A percentile compares a stretch with the other conserved stretches of the same genome.
Conservation (phyloP, 1,140 invertebrate genomes). For the Acromyrmex charruanus region DNA sequence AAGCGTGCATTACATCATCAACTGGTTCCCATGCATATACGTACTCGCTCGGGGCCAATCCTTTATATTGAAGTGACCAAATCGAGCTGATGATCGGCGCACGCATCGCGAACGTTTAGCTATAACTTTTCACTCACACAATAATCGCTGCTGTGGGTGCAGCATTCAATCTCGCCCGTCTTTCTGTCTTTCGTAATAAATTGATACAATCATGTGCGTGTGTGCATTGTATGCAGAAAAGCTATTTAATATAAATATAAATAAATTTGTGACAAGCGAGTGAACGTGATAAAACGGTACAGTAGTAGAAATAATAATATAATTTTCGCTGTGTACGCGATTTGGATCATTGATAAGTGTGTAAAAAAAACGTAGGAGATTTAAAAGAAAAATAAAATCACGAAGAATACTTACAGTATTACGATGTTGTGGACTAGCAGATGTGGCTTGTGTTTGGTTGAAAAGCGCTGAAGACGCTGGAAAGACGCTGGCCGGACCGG, state of each 20-base stretch:
- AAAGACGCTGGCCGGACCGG: conserved; percentile 78
- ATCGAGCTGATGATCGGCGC: conserved; percentile 46
- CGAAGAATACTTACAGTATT: conserved; percentile 81
- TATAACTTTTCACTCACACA: conserved; percentile 40
- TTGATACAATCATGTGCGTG: conserved; percentile 13
- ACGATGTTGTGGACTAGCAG: conserved; percentile 86
- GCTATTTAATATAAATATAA: conserved; percentile 29
- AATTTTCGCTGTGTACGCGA: not conserved
- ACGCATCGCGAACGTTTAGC: conserved; percentile 37
- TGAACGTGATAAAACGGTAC: not conserved
- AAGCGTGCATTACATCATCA: conserved; percentile 85
- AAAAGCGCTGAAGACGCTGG: conserved; percentile 83
- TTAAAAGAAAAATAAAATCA: not conserved
- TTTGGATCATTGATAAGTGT: not conserved
- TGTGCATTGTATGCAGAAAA: conserved; percentile 42
- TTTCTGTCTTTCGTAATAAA: conserved; percentile 51
- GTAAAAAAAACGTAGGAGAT: not conserved
- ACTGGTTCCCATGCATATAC: conserved; percentile 80
- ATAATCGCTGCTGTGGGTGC: conserved; percentile 23
- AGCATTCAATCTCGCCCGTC: conserved; percentile 13
- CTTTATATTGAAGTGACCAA: conserved; percentile 63
- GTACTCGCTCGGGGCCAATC: conserved; percentile 50
- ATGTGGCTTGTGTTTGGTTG: conserved; percentile 85
- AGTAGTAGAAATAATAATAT: not conserved
- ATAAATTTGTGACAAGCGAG: conserved; percentile 25